Conservation (phyloP, 2,888 invertebrate genomes). For the Parasteatoda lunata region DNA sequence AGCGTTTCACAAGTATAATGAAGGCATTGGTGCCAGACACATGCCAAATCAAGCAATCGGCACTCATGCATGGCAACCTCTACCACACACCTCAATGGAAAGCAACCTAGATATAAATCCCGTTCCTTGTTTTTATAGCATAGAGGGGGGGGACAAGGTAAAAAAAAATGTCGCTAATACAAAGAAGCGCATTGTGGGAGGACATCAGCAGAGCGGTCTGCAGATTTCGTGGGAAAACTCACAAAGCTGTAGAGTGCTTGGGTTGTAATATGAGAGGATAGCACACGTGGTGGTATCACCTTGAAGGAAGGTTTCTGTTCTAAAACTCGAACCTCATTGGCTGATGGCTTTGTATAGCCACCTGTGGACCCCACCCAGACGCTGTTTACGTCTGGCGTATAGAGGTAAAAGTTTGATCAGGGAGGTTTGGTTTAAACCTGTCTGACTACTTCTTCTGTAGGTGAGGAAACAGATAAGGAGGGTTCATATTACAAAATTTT, state of each 20-base stretch:
- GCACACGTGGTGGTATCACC: conserved; percentile 51
- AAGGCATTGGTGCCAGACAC: not conserved
- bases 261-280: conserved; percentile 54
- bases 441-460: not conserved
- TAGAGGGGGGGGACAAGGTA: not conserved
- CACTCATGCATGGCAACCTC: conserved; percentile 17
- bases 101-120: not conserved
- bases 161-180: conserved; percentile 37
- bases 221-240: conserved; percentile 57
- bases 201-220: not conserved
- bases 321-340: conserved; percentile 32
- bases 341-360: conserved; percentile 6
- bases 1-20: no score
- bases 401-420: not conserved
- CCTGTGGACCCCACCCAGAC: conserved; percentile 52
- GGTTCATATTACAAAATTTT: no score
- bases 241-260: conserved; percentile 3
- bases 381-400: not conserved
- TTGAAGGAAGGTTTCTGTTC: conserved; percentile 26
- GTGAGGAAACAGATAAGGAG: not conserved
- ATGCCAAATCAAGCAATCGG: conserved; percentile 27
- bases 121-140: conserved; percentile 43
- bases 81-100: conserved; percentile 3
- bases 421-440: conserved; percentile 17
- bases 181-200: conserved; percentile 55